A percentile compares a stretch with the other conserved stretches of the same genome.
phyloP scores from a whole-genome alignment of 35 echinoderm and acorn worm species.

The Eucidaris tribuloides region DNA sequence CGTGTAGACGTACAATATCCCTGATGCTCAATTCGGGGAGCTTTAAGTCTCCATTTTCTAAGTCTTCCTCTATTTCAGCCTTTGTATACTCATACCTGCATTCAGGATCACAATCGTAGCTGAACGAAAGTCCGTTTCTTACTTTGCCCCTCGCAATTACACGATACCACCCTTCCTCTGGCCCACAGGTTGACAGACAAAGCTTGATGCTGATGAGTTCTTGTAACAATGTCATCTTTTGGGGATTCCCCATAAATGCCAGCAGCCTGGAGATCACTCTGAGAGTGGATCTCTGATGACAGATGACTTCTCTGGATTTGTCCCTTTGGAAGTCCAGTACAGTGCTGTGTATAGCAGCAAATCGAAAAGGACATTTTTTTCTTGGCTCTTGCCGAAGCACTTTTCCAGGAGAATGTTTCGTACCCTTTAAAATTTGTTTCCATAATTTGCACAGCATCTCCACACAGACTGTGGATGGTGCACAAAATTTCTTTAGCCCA shows the following conservation, averaged over 20 bases:
- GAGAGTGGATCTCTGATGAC: background rate
- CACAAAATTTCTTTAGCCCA: background rate
- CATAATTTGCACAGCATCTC: background rate
- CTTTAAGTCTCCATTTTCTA: background rate
- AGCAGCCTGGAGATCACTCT: background rate
- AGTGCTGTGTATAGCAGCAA: background rate
- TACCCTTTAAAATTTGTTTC: background rate
- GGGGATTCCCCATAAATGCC: background rate
- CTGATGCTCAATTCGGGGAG: background rate
- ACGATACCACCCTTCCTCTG: conserved; percentile 10
- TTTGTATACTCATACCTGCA: background rate
- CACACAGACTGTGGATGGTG: background rate
- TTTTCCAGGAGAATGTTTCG: background rate
- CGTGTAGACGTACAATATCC: background rate
- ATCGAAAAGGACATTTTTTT: background rate
- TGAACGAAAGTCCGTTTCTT: background rate
- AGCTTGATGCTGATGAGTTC: background rate
- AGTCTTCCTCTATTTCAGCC: background rate
- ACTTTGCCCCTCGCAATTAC: background rate
- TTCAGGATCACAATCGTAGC: background rate
- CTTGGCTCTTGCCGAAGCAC: background rate
- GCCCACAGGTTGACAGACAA: background rate
- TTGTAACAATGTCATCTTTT: background rate
- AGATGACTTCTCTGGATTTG: background rate
- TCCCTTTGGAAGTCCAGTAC: background rate